These are phyloP conservation scores for Scaptomyza polygonia DNA, from an alignment of 2,888 invertebrate genomes.

Conservation along the genomic window DNA sequence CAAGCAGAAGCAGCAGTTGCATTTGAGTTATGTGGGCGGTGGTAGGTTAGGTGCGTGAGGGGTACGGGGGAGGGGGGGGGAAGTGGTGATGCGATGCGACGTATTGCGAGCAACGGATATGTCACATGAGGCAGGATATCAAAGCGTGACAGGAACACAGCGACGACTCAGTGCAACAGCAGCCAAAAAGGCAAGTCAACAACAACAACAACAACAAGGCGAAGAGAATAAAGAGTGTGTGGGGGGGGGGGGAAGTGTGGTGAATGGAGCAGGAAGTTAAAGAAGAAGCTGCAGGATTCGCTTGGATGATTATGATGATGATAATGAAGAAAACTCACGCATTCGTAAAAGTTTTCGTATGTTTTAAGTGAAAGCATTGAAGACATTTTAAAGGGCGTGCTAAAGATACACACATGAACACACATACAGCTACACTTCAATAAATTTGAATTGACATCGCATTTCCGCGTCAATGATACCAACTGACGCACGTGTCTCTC, in stretches of 20 bases:
- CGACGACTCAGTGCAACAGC: constrained; percentile 35
- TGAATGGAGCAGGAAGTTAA: not conserved
- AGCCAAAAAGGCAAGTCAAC: constrained; percentile 34
- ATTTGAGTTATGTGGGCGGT: constrained; percentile 6
- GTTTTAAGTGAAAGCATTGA: constrained; percentile 48
- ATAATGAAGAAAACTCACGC: constrained; percentile 47
- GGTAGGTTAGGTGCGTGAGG: not conserved
- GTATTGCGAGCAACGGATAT: constrained; percentile 67
- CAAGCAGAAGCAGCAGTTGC: constrained; percentile 51
- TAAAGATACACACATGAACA: constrained; percentile 16
- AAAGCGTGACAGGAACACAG: constrained; percentile 71
- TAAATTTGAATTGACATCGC: constrained; percentile 78
- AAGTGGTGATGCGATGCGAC: constrained; percentile 7
- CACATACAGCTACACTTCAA: constrained; percentile 28
- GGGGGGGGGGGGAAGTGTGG: too few species aligned
- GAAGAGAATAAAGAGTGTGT: too few species aligned
- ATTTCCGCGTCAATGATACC: constrained; percentile 68
- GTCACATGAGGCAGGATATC: constrained; percentile 76
- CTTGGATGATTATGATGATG: constrained; percentile 5
- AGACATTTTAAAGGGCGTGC: constrained; percentile 10
- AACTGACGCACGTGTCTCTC: constrained; percentile 35
- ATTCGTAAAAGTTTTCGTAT: constrained; percentile 62
- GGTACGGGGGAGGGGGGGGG: not conserved
- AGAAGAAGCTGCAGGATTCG: constrained; percentile 2
- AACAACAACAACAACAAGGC: not conserved